Evolutionary conservation across 2,888 invertebrate species (phyloP).

Genomic region (Dryomyza anilis): DNA sequence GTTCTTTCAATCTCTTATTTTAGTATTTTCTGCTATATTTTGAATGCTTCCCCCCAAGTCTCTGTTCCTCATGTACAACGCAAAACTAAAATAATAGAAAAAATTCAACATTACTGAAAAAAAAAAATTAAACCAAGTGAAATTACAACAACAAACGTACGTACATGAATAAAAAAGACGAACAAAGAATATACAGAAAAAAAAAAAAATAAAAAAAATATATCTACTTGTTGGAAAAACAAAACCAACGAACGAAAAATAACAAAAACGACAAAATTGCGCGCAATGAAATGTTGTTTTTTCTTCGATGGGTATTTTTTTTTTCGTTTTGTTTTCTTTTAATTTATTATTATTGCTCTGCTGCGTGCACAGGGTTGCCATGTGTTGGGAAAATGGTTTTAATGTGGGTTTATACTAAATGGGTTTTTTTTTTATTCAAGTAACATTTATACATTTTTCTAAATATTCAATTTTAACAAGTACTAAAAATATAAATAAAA

Average conservation of each 20-base stretch:
- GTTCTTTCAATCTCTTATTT: background rate
- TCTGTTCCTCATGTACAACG: no score
- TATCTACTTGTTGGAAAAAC: constrained; percentile 30
- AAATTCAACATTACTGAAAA: constrained; percentile 9
- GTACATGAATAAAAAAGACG: no score
- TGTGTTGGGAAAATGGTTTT: constrained; percentile 25
- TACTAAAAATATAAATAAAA: no score
- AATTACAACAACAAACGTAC: no score
- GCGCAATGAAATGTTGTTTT: constrained; percentile 32
- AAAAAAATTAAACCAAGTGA: constrained; percentile 22
- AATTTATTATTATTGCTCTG: constrained; percentile 21
- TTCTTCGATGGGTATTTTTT: background rate
- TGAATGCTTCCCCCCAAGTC: no score
- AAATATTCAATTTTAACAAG: no score
- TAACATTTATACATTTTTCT: no score
- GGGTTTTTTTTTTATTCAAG: no score
- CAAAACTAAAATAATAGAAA: constrained; percentile 25
- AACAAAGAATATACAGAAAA: constrained; percentile 12
- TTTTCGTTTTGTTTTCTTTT: constrained; percentile 18
- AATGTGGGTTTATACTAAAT: no score
- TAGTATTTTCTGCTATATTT: background rate
- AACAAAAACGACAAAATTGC: constrained; percentile 39
- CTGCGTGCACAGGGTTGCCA: constrained; percentile 32
- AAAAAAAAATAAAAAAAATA: constrained; percentile 14
- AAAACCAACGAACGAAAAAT: constrained; percentile 29